These are phyloP conservation scores for Ambastaia sidthimunki DNA, from an alignment of 2,797 vertebrate genomes.

Conservation along the genomic window DNA sequence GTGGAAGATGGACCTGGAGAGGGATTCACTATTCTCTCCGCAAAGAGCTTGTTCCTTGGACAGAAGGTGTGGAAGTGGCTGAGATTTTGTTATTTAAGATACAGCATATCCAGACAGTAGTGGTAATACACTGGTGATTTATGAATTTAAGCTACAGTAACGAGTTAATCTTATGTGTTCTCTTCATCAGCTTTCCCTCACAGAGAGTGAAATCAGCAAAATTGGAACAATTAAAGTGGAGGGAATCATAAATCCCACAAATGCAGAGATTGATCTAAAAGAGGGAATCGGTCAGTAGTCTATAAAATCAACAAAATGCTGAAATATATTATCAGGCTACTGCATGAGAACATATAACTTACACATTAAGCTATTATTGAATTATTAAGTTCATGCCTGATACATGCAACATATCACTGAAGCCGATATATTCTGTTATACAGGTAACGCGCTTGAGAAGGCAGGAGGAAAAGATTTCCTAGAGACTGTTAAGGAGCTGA, in stretches of 20 bases:
- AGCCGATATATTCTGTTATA: background rate
- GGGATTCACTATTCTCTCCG: slow-evolving; percentile 95
- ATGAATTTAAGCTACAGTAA: background rate
- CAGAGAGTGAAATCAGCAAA: slow-evolving; percentile 95
- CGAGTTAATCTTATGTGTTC: slow-evolving; percentile 2
- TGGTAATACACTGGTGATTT: background rate
- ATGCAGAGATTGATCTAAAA: slow-evolving; percentile 97
- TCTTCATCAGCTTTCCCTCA: slow-evolving; percentile 88
- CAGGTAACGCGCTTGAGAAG: slow-evolving; percentile 96
- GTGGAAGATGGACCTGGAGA: slow-evolving; percentile 94
- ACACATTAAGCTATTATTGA: background rate
- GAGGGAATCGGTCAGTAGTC: slow-evolving; percentile 90
- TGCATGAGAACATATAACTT: background rate
- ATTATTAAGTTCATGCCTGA: background rate
- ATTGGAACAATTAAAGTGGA: slow-evolving; percentile 97
- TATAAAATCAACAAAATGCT: background rate
- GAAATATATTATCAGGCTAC: background rate
- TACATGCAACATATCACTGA: background rate
- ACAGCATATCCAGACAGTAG: background rate
- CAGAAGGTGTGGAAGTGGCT: slow-evolving; percentile 83
- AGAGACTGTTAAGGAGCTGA: slow-evolving; percentile 93
- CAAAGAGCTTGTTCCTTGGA: slow-evolving; percentile 96
- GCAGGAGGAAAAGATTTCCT: slow-evolving; percentile 94
- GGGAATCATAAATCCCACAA: slow-evolving; percentile 97
- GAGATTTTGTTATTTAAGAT: background rate